Conservation (phyloP, 1,140 invertebrate genomes). For the Drosophila ercepeae region DNA sequence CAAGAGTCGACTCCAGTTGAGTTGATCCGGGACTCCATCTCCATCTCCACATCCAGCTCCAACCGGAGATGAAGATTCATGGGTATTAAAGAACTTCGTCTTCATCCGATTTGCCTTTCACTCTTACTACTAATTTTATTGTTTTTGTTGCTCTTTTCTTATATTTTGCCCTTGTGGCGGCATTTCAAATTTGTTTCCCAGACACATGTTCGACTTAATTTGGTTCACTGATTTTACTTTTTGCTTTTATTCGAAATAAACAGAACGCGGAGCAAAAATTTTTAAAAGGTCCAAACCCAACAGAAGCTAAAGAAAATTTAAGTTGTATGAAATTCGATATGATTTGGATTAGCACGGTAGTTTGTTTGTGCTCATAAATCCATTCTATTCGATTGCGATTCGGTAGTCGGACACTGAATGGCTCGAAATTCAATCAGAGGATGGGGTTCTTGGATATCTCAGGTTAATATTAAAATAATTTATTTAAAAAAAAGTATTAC, state of each 20-base stretch:
- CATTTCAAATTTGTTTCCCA: conserved; percentile 59
- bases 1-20: conserved; percentile 52
- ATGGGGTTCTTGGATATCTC: too few species aligned
- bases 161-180: conserved; percentile 31
- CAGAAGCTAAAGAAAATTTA: conserved; percentile 62
- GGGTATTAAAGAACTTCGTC: conserved; percentile 67
- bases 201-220: conserved; percentile 70
- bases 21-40: conserved; percentile 23
- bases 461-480: too few species aligned
- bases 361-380: conserved; percentile 36
- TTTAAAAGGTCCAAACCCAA: conserved; percentile 36
- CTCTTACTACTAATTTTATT: conserved; percentile 69
- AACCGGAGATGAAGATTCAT: conserved; percentile 57
- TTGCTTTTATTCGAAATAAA: conserved; percentile 3
- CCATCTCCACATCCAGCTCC: background rate
- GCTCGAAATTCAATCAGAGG: background rate
- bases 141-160: conserved; percentile 9
- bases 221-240: conserved; percentile 59
- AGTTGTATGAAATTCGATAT: conserved; percentile 65
- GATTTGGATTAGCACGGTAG: conserved; percentile 42
- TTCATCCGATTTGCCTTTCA: conserved; percentile 73
- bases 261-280: conserved; percentile 11
- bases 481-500: background rate
- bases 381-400: conserved; percentile 10
- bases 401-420: conserved; percentile 1